Percentiles rank a stretch among this genome's conserved stretches.
These are phyloP conservation scores for Pelosia muscerda DNA, from an alignment of 2,888 invertebrate species.

Conservation along the genomic window DNA sequence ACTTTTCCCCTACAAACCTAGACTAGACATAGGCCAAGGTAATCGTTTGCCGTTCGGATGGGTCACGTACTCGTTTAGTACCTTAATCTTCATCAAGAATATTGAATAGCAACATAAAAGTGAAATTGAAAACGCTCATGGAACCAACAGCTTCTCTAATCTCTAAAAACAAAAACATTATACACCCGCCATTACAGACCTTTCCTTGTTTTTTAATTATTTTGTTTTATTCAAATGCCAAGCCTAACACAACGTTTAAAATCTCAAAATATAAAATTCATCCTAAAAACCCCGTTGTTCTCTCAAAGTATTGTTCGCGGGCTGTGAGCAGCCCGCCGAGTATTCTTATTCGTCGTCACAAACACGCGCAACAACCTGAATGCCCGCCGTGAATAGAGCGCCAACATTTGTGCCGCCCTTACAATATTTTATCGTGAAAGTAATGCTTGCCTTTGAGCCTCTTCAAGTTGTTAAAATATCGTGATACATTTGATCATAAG, in stretches of 20 bases:
- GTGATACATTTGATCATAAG: background rate
- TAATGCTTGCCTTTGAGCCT: background rate
- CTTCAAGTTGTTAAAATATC: background rate
- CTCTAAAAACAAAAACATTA: background rate
- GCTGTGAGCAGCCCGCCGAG: background rate
- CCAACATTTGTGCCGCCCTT: background rate
- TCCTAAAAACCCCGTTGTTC: background rate
- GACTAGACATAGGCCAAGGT: too few relatives aligned
- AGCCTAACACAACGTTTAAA: background rate
- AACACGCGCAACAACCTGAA: background rate
- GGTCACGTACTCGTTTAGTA: background rate
- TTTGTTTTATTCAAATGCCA: slow-evolving; percentile 1
- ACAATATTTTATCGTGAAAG: background rate
- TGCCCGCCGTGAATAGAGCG: background rate
- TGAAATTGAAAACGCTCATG: background rate
- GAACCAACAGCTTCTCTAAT: background rate
- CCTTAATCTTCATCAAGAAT: background rate
- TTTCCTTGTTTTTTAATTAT: background rate
- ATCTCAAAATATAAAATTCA: slow-evolving; percentile 1
- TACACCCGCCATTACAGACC: slow-evolving; percentile 1
- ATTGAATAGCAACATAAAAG: background rate
- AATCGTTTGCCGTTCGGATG: too few relatives aligned
- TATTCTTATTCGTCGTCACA: background rate
- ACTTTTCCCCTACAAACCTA: too few relatives aligned
- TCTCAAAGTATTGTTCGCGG: background rate